These are phyloP conservation scores for Tachycineta bicolor DNA, from an alignment of 2,113 vertebrate genomes.

Conservation along the genomic window DNA sequence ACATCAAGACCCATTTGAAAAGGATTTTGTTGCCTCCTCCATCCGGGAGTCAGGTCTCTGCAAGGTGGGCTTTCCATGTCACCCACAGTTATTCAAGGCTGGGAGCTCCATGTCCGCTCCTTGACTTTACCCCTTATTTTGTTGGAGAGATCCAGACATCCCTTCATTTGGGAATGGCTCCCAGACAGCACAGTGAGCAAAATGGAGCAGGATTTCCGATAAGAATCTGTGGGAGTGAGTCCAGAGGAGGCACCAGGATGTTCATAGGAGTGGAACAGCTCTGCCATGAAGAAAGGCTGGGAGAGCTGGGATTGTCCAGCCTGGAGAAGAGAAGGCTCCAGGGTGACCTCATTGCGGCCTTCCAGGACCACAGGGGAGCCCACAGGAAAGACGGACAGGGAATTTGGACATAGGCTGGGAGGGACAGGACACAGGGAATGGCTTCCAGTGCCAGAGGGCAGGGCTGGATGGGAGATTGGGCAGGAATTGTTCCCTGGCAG, in stretches of 20 bases:
- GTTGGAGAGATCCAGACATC: neutral
- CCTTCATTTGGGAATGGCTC: neutral
- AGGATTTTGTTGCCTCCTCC: neutral
- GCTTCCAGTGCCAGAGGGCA: neutral
- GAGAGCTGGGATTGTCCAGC: neutral
- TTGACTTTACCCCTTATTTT: neutral
- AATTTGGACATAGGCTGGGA: neutral
- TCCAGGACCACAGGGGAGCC: neutral
- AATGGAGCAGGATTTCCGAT: neutral
- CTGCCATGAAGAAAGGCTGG: neutral
- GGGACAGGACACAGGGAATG: neutral
- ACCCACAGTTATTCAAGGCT: neutral
- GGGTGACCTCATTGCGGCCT: neutral
- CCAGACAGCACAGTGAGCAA: neutral
- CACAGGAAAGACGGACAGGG: neutral
- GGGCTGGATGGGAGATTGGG: accelerated
- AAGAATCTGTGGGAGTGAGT: neutral
- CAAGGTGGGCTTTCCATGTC: neutral
- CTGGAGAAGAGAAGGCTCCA: neutral
- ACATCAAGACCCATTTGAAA: neutral
- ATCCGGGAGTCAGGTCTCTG: neutral
- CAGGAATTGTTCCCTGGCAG: neutral
- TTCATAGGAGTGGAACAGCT: neutral
- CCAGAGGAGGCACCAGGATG: neutral
- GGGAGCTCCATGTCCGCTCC: neutral